These are phyloP conservation scores for Dromius quadrimaculatus DNA, from an alignment of 2,888 invertebrate genomes.

Conservation along the genomic window DNA sequence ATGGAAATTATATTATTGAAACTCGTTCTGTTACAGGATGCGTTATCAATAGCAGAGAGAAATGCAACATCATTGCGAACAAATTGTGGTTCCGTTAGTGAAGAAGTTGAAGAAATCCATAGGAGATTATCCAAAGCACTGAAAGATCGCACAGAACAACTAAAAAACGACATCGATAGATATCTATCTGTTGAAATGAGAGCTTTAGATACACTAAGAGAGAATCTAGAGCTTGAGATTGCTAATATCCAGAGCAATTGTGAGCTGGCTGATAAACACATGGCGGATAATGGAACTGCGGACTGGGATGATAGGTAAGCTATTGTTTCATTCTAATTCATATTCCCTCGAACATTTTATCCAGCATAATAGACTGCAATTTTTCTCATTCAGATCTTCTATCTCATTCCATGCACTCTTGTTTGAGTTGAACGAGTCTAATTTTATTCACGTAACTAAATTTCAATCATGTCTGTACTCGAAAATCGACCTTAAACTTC, in stretches of 20 bases:
- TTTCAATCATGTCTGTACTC: no score
- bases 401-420: no score
- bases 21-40: constrained; percentile 71
- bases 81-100: constrained; percentile 90
- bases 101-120: constrained; percentile 95
- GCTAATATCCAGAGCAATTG: constrained; percentile 96
- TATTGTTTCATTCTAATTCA: no score
- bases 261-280: constrained; percentile 94
- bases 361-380: no score
- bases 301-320: constrained; percentile 87
- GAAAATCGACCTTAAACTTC: no score
- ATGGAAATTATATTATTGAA: no score
- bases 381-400: no score
- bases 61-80: constrained; percentile 89
- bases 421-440: no score
- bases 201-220: constrained; percentile 87
- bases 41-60: constrained; percentile 85
- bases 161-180: constrained; percentile 91
- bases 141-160: constrained; percentile 89
- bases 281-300: constrained; percentile 80
- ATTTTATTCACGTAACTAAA: no score
- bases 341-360: no score
- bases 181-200: constrained; percentile 91
- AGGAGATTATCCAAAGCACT: constrained; percentile 87
- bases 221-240: constrained; percentile 94